phyloP scores from a whole-genome alignment of 2,888 invertebrate genomes.

The Gerosis bhagava region DNA sequence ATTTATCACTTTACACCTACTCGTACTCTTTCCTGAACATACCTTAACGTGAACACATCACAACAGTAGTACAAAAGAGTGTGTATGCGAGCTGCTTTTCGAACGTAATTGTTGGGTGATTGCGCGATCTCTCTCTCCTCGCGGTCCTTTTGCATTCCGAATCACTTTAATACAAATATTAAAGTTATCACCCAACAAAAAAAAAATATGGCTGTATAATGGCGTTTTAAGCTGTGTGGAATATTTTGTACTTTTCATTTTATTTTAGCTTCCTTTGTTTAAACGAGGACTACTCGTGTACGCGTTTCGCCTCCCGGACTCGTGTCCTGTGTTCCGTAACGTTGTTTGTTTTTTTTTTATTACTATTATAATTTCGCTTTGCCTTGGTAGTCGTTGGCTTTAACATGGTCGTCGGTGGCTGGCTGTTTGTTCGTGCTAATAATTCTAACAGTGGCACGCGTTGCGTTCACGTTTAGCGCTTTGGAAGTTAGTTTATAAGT shows the following conservation, averaged over 20 bases:
- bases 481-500: slow-evolving; percentile 49
- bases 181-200: slow-evolving; percentile 71
- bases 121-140: slow-evolving; percentile 58
- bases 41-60: not conserved
- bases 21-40: too few species aligned
- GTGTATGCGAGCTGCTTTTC: slow-evolving; percentile 69
- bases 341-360: slow-evolving; percentile 71
- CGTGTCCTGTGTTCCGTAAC: slow-evolving; percentile 79
- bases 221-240: slow-evolving; percentile 78
- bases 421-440: slow-evolving; percentile 79
- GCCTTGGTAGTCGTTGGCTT: slow-evolving; percentile 80
- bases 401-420: slow-evolving; percentile 74
- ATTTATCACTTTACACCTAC: too few species aligned
- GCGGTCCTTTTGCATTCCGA: slow-evolving; percentile 49
- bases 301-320: slow-evolving; percentile 74
- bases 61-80: too few species aligned
- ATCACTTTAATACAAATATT: slow-evolving; percentile 40
- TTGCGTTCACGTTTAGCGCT: slow-evolving; percentile 61
- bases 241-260: slow-evolving; percentile 63
- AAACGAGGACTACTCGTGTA: slow-evolving; percentile 50
- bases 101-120: slow-evolving; percentile 70
- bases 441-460: slow-evolving; percentile 75
- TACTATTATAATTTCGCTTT: slow-evolving; percentile 78
- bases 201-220: slow-evolving; percentile 71
- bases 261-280: slow-evolving; percentile 64